Percentiles rank a stretch among this genome's conserved stretches.
Evolutionary conservation across 1,140 invertebrate species (phyloP).

Genomic region (Tigriopus japonicus): DNA sequence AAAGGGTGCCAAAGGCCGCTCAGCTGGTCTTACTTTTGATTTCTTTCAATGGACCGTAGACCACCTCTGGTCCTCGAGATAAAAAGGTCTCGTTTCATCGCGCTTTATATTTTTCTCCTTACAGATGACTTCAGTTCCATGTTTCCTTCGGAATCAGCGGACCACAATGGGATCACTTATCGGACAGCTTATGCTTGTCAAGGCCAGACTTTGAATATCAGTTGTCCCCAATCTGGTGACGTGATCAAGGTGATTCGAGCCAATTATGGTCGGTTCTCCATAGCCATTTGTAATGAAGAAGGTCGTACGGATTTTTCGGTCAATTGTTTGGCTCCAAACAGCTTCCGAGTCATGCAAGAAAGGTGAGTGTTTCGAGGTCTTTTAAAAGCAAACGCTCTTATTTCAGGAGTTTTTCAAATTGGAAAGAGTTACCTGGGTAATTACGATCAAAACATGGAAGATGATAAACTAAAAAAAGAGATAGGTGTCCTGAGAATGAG

Average conservation of each 20-base stretch:
- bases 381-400: not conserved
- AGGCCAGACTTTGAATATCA: constrained; percentile 63
- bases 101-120: too few species aligned
- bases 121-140: too few species aligned
- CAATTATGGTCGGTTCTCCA: constrained; percentile 86
- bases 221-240: constrained; percentile 55
- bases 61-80: too few species aligned
- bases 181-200: constrained; percentile 84
- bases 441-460: too few species aligned
- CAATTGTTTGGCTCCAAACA: constrained; percentile 63
- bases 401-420: not conserved
- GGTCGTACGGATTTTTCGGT: constrained; percentile 89
- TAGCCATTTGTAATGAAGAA: constrained; percentile 88
- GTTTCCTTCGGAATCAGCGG: not conserved
- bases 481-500: too few species aligned
- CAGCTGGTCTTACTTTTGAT: too few species aligned
- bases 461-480: too few species aligned
- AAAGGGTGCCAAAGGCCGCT: too few species aligned
- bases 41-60: too few species aligned
- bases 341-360: constrained; percentile 20
- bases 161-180: constrained; percentile 2
- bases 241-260: constrained; percentile 77
- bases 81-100: too few species aligned
- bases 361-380: not conserved
- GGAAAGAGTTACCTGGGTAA: not conserved